phyloP scores from a whole-genome alignment of 2,797 vertebrate species.

The Pseudochirops cupreus region DNA sequence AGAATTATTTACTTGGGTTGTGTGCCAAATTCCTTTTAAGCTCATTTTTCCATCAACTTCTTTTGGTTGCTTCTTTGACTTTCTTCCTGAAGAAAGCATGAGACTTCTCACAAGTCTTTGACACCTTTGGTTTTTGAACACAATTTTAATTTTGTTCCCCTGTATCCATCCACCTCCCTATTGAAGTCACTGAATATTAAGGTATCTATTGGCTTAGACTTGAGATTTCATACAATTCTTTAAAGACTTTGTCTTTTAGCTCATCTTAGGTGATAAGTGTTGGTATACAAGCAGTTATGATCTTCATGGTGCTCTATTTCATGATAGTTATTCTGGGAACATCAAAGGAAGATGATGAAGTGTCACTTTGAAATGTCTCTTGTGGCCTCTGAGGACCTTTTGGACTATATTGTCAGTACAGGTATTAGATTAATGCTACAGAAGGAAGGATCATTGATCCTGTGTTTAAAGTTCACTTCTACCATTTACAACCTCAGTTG shows the following conservation, averaged over 20 bases:
- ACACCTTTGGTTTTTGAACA: background rate
- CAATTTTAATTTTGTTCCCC: too few relatives aligned
- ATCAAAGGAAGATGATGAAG: background rate
- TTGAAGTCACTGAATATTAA: too few relatives aligned
- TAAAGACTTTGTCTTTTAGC: background rate
- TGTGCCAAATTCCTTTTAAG: background rate
- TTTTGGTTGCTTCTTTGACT: background rate
- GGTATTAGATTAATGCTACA: background rate
- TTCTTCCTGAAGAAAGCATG: background rate
- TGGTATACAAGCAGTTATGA: background rate
- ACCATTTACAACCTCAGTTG: background rate
- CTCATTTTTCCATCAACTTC: background rate
- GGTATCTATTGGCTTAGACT: background rate
- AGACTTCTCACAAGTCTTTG: background rate
- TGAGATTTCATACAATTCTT: background rate
- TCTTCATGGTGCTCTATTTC: background rate
- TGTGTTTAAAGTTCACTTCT: background rate
- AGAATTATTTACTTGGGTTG: background rate
- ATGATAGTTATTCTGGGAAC: background rate
- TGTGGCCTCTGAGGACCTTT: background rate
- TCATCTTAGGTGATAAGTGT: background rate
- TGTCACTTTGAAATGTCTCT: background rate
- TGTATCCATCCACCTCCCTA: background rate
- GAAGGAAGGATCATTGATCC: background rate
- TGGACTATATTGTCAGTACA: background rate